Evolutionary conservation across 2,113 vertebrate genomes (phyloP).

Genomic region (Carollia perspicillata): DNA sequence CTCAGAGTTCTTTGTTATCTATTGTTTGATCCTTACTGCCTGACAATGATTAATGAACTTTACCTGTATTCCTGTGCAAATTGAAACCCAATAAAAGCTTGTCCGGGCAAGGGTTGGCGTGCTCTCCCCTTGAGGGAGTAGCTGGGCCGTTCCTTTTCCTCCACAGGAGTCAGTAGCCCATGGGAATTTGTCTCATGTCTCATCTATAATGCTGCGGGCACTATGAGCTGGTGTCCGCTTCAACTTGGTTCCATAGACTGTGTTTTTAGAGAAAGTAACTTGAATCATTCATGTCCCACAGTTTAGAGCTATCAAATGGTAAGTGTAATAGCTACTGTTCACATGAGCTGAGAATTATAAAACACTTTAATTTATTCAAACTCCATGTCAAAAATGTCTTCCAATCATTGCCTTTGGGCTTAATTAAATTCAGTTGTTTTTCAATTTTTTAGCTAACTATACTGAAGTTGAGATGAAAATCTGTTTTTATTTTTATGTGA

Average conservation of each 20-base stretch:
- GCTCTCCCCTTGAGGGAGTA: too few relatives aligned
- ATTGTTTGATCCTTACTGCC: too few relatives aligned
- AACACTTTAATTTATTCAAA: neutral
- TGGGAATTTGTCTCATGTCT: too few relatives aligned
- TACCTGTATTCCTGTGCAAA: too few relatives aligned
- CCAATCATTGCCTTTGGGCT: neutral
- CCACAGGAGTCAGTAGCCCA: too few relatives aligned
- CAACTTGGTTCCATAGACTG: neutral
- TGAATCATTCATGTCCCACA: neutral
- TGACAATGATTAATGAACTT: too few relatives aligned
- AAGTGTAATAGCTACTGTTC: slow-evolving; percentile 15
- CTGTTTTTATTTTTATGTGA: slow-evolving; percentile 33
- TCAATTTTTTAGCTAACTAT: neutral
- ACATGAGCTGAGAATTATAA: neutral
- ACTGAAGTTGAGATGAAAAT: neutral
- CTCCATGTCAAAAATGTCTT: neutral
- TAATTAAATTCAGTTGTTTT: slow-evolving; percentile 55
- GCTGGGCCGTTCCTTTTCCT: too few relatives aligned
- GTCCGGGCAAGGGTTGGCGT: too few relatives aligned
- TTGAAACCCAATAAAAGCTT: too few relatives aligned
- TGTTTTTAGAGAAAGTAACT: neutral
- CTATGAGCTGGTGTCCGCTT: too few relatives aligned
- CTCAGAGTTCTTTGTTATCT: too few relatives aligned
- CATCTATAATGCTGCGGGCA: too few relatives aligned
- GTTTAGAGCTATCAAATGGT: neutral